Evolutionary conservation across 2,113 vertebrate genomes (phyloP), one percentile per base, ranked within the genome.

Genomic region (Notothenia rossii): DNA sequence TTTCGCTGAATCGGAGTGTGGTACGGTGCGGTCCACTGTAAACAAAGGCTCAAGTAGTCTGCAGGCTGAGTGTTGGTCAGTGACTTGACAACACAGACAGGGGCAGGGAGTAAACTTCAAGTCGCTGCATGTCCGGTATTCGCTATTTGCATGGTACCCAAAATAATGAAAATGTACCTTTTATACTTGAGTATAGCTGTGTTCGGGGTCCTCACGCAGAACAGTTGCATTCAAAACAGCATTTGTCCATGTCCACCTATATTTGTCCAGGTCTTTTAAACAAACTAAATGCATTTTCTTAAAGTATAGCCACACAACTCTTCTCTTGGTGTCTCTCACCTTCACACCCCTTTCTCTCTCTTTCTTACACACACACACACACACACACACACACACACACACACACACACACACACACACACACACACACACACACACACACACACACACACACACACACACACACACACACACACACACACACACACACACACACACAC

Each of bases 1-100:
- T 82, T 77, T 65, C 22, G 69, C 50, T 51, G 45, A 8, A 43
- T 75, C 73, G 54, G 51, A 70, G 70, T 72, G 73, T 64, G 68
- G 50, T 40, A 64, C 70, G 67, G 29, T 51, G 58, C 75, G 65
- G 54, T 77, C 61, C 71, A 75, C n/a, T 88, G 92, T 92, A 92
- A 94, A 92, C 93, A 93, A 92, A 90, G 88, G 80, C 89, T 78
- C 65, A 88, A 91, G 79, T 87, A 77, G 73, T 79, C 48, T 61
- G 51, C 17, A 49, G 67, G 70, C 72, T 80, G 71, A 48, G 53
- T 83, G 82, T 64, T 64, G 78, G 74, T 90, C 83, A 69, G 83
- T 29, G 77, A 70, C 72, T 84, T 82, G 88, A 83, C 85, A 90
- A 89, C 82, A 86, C 75, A 59, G 49, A 25, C 62, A 56, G 61